Percentiles rank a stretch among this genome's conserved stretches.
Conservation (phyloP, 2,113 vertebrate genomes). For the Chamaetylas fuelleborni region DNA sequence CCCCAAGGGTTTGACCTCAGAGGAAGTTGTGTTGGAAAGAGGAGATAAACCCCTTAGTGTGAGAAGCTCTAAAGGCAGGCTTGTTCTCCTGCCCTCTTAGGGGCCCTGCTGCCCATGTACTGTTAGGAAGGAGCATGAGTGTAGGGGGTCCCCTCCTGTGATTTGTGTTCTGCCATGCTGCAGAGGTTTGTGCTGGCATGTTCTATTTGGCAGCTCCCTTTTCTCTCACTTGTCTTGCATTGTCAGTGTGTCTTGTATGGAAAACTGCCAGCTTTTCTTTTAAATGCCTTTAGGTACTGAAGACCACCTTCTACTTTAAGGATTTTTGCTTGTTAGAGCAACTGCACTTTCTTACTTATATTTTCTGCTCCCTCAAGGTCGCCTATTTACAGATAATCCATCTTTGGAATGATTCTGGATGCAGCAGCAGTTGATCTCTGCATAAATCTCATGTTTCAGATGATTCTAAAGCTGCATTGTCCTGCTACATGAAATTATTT, state of each 20-base stretch:
- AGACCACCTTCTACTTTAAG: slow-evolving; percentile 34
- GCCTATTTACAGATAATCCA: slow-evolving; percentile 35
- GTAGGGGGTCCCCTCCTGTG: background rate
- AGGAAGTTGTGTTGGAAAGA: background rate
- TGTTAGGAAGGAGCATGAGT: accelerated
- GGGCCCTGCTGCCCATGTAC: accelerated
- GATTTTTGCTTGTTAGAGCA: slow-evolving; percentile 13
- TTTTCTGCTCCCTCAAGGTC: slow-evolving; percentile 54
- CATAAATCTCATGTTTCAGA: slow-evolving; percentile 56
- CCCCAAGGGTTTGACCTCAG: background rate
- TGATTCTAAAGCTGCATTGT: background rate
- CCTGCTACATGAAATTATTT: background rate
- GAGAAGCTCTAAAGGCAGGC: background rate
- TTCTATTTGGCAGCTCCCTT: background rate
- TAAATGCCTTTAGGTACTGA: slow-evolving; percentile 8
- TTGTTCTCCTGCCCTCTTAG: background rate
- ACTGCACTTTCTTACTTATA: slow-evolving; percentile 21
- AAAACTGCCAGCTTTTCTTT: slow-evolving; percentile 27
- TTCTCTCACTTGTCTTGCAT: background rate
- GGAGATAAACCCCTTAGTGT: accelerated
- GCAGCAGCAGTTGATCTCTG: slow-evolving; percentile 49
- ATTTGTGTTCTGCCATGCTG: background rate
- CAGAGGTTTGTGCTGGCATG: background rate
- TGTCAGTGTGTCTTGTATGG: background rate
- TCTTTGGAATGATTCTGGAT: slow-evolving; percentile 55